Evolutionary conservation across 2,797 vertebrate species (phyloP).

Genomic region (Gouania willdenowi): DNA sequence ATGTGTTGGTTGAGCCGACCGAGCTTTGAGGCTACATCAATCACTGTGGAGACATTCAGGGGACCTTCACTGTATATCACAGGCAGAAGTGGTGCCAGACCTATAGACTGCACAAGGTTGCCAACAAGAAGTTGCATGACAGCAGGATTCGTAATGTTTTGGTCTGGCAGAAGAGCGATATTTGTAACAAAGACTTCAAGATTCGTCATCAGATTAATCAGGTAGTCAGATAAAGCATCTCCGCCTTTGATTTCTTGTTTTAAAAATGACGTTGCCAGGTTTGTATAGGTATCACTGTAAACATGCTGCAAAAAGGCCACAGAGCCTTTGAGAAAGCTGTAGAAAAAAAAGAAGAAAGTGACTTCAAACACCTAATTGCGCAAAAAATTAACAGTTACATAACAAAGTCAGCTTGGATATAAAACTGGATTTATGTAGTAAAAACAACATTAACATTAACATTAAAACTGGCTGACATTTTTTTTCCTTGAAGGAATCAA

Average conservation of each 20-base stretch:
- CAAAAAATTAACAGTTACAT: too few species aligned
- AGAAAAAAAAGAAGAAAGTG: slow-evolving; percentile 17
- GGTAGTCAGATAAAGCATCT: slow-evolving; percentile 34
- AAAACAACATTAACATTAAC: neutral
- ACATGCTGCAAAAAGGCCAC: slow-evolving; percentile 56
- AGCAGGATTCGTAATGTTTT: slow-evolving; percentile 28
- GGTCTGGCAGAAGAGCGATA: slow-evolving; percentile 33
- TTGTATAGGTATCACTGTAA: slow-evolving; percentile 32
- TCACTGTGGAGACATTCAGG: slow-evolving; percentile 36
- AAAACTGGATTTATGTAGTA: too few species aligned
- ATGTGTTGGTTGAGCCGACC: slow-evolving; percentile 55
- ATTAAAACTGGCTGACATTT: neutral
- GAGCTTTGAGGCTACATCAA: slow-evolving; percentile 36
- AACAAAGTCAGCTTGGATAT: too few species aligned
- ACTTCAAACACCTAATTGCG: too few species aligned
- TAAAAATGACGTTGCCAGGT: slow-evolving; percentile 10
- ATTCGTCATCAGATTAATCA: slow-evolving; percentile 42
- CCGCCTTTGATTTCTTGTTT: slow-evolving; percentile 27
- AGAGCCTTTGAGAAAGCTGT: slow-evolving; percentile 67
- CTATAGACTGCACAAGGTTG: slow-evolving; percentile 46
- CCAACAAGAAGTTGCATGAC: slow-evolving; percentile 32
- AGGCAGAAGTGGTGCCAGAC: slow-evolving; percentile 53
- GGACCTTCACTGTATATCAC: slow-evolving; percentile 29
- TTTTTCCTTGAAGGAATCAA: too few species aligned
- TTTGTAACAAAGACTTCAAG: slow-evolving; percentile 46